These are phyloP conservation scores for Lasioglossum villosulum DNA, from an alignment of 2,888 invertebrate species.

Conservation along the genomic window DNA sequence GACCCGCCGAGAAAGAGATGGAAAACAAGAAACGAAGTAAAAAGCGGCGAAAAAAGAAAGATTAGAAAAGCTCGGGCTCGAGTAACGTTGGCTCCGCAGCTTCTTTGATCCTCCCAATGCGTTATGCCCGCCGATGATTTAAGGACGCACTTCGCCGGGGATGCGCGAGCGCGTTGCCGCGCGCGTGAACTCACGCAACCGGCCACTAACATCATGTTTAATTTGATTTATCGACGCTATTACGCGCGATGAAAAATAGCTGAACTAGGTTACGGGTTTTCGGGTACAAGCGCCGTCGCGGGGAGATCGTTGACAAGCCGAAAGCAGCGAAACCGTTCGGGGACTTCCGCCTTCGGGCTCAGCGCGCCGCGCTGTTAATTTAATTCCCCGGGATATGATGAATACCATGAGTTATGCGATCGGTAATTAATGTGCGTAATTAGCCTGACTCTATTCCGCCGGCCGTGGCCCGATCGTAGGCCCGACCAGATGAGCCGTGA, in stretches of 20 bases:
- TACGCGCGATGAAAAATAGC: slow-evolving; percentile 79
- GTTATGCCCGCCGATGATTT: slow-evolving; percentile 80
- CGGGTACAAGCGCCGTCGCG: slow-evolving; percentile 56
- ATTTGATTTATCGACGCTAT: slow-evolving; percentile 81
- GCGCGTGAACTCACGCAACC: slow-evolving; percentile 44
- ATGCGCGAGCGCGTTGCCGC: slow-evolving; percentile 55
- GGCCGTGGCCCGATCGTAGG: slow-evolving; percentile 19
- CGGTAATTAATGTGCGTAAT: slow-evolving; percentile 60
- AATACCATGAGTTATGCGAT: slow-evolving; percentile 58
- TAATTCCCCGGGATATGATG: slow-evolving; percentile 49
- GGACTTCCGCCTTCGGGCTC: slow-evolving; percentile 52
- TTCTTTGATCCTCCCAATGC: slow-evolving; percentile 83
- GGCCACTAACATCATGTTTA: slow-evolving; percentile 78
- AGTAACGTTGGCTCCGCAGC: slow-evolving; percentile 63
- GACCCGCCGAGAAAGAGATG: background rate
- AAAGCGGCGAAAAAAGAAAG: slow-evolving; percentile 39
- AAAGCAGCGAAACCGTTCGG: slow-evolving; percentile 51
- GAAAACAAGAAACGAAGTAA: background rate
- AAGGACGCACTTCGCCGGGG: slow-evolving; percentile 73
- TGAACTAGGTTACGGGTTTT: slow-evolving; percentile 76
- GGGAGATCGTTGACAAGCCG: slow-evolving; percentile 61
- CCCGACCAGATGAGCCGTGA: slow-evolving; percentile 6
- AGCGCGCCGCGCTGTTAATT: slow-evolving; percentile 46
- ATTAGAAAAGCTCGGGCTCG: slow-evolving; percentile 56
- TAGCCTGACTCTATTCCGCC: slow-evolving; percentile 41